Evolutionary conservation across 1,140 invertebrate genomes (phyloP).

Genomic region (Bombus waltoni): DNA sequence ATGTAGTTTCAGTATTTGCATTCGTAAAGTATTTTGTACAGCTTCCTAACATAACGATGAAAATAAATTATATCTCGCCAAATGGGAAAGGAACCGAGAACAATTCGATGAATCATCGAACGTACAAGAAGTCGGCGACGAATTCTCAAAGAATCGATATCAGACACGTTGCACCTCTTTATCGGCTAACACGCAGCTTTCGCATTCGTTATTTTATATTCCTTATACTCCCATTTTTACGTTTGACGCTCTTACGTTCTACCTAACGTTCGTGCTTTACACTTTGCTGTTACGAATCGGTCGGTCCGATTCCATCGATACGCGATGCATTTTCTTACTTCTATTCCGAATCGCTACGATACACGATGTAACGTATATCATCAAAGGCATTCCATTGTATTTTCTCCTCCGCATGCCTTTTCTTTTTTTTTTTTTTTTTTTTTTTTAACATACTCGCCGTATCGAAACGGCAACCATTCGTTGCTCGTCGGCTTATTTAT

Average conservation of each 20-base stretch:
- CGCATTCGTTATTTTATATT: background rate
- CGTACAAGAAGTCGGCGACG: background rate
- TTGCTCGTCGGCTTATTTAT: background rate
- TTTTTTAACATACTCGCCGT: background rate
- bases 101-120: background rate
- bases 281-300: background rate
- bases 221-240: background rate
- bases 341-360: background rate
- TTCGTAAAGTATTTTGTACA: constrained; percentile 46
- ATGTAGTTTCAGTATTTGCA: constrained; percentile 48
- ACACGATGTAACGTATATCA: background rate
- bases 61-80: constrained; percentile 30
- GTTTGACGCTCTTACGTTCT: background rate
- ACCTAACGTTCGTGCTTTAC: constrained; percentile 23
- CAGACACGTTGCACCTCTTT: background rate
- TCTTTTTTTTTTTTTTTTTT: background rate
- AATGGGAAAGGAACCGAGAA: constrained; percentile 8
- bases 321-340: constrained; percentile 25
- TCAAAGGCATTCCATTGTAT: constrained; percentile 55
- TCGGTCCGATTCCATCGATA: constrained; percentile 11
- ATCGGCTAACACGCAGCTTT: background rate
- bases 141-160: constrained; percentile 48
- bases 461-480: no score
- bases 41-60: background rate
- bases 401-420: constrained; percentile 4